Evolutionary conservation across 2,797 vertebrate genomes (phyloP), one percentile per base, ranked within the genome.

Genomic region (Oreochromis grahami): DNA sequence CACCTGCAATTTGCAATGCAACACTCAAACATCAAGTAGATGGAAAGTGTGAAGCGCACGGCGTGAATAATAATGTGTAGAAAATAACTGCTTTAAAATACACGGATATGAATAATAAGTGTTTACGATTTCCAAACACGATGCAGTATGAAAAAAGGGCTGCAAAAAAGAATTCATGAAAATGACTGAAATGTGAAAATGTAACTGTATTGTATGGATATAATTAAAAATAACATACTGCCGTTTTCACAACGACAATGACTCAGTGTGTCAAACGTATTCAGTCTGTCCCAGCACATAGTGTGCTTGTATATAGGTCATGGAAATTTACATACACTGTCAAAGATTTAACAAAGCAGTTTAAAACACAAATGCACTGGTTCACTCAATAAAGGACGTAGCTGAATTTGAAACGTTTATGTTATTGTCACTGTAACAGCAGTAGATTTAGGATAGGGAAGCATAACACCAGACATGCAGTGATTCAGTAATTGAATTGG

Each of bases 1-100:
- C 63, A 87, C 34, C 34, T 6, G 21, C 82, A 74, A 87, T 88
- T 84, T 92, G 41, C 77, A 83, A 80, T 76, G 65, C n/a, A 12
- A 83, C 78, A 72, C 38, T 77, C 10, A 4, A 81, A 80, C 41
- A 56, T 83, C 55, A 84, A 77, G 56, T 58, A 63, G 76, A 86
- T 78, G 48, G 9, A 80, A 79, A 78, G 51, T 84, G 45, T 85
- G 74, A 89, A 85, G 84, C 12, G 77, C 68, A 80, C 21, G 8
- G 14, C 13, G 63, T 76, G 80, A 82, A 88, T 87, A 85, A 76
- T 84, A 84, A 80, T 53, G 32, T 38, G 43, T 41, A 38, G 36
- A 53, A 77, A 78, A 92, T 34, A 87, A 65, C 1, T 6, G 19
- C 68, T 63, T 12, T 10, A 76, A 76, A 86, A 78, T 48, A 50